A percentile compares a stretch with the other conserved stretches of the same genome.
Conservation (phyloP, 1,140 invertebrate genomes). For the Dendrolimus punctatus region DNA sequence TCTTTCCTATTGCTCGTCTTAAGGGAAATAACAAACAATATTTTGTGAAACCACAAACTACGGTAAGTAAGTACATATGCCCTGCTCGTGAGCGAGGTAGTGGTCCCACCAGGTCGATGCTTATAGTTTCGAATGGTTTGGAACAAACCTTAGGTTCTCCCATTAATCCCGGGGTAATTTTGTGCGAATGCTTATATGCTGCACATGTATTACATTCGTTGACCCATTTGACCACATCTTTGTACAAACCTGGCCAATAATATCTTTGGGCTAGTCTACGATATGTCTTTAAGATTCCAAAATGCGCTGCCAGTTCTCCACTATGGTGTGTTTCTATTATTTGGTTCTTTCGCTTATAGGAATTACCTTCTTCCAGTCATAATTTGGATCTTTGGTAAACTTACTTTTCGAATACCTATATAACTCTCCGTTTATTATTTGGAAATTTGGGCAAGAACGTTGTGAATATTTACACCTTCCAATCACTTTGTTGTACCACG, state of each 20-base stretch:
- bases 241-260: slow-evolving; percentile 10
- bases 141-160: slow-evolving; percentile 18
- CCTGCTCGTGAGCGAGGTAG: slow-evolving; percentile 19
- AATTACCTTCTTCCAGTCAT: slow-evolving; percentile 1
- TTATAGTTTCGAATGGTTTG: slow-evolving; percentile 18
- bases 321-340: slow-evolving; percentile 9
- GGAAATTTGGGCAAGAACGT: slow-evolving; percentile 3
- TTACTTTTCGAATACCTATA: not conserved
- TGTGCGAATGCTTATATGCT: slow-evolving; percentile 13
- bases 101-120: slow-evolving; percentile 20
- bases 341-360: slow-evolving; percentile 3
- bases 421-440: slow-evolving; percentile 9
- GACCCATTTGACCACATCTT: slow-evolving; percentile 11
- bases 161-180: slow-evolving; percentile 15
- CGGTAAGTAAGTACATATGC: slow-evolving; percentile 21
- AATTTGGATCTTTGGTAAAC: not conserved
- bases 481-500: slow-evolving; percentile 17
- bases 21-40: slow-evolving; percentile 21
- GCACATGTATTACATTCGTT: slow-evolving; percentile 12
- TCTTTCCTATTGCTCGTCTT: too few species aligned
- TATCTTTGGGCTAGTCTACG: slow-evolving; percentile 8
- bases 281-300: slow-evolving; percentile 10
- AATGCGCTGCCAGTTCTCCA: slow-evolving; percentile 10
- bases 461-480: slow-evolving; percentile 6
- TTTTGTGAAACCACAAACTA: slow-evolving; percentile 22